A percentile compares a stretch with the other conserved stretches of the same genome.
phyloP scores from a whole-genome alignment of 2,797 vertebrate genomes.

The Sebastes diploproa region DNA sequence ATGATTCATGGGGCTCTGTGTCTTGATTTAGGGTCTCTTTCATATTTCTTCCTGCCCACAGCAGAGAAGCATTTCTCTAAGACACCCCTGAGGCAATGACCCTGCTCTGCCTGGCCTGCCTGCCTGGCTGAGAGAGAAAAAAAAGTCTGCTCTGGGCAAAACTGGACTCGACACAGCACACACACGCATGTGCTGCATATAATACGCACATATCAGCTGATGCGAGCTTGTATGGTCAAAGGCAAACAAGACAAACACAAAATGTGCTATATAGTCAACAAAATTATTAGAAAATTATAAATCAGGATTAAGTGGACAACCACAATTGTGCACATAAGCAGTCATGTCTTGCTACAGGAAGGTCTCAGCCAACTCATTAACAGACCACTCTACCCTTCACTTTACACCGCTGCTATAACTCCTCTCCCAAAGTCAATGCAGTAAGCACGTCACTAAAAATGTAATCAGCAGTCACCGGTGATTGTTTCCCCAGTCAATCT shows the following conservation, averaged over 20 bases:
- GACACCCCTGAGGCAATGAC: slow-evolving; percentile 80
- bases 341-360: background rate
- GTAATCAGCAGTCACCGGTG: slow-evolving; percentile 22
- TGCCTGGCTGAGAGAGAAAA: background rate
- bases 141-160: slow-evolving; percentile 39
- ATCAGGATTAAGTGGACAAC: slow-evolving; percentile 25
- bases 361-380: slow-evolving; percentile 31
- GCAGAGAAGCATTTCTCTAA: slow-evolving; percentile 79
- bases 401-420: slow-evolving; percentile 1
- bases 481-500: slow-evolving; percentile 57
- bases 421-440: slow-evolving; percentile 20
- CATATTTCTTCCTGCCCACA: slow-evolving; percentile 78
- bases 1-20: slow-evolving; percentile 83
- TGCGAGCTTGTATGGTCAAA: background rate
- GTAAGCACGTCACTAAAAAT: slow-evolving; percentile 31
- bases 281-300: background rate
- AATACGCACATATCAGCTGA: slow-evolving; percentile 1
- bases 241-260: slow-evolving; percentile 13
- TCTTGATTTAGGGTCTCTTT: slow-evolving; percentile 82
- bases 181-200: background rate
- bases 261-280: slow-evolving; percentile 16
- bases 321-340: slow-evolving; percentile 21
- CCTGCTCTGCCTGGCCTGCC: slow-evolving; percentile 51
- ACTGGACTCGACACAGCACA: slow-evolving; percentile 11
- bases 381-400: slow-evolving; percentile 8